Percentiles rank a stretch among this genome's conserved stretches.
Conservation (phyloP, 2,113 vertebrate genomes). For the Dromiciops gliroides region DNA sequence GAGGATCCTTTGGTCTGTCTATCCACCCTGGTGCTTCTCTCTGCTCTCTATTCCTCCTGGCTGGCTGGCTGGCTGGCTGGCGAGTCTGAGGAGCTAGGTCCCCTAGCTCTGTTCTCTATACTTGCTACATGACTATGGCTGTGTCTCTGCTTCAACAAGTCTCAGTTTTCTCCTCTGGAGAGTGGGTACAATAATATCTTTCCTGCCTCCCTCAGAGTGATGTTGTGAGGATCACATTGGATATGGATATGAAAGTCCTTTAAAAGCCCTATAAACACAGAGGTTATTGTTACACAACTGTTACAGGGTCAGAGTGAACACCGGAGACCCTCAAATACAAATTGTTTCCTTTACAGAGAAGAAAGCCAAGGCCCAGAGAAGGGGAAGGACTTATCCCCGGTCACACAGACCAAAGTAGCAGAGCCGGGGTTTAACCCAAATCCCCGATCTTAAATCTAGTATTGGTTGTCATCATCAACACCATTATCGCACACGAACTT, state of each 20-base stretch:
- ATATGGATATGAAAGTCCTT: neutral
- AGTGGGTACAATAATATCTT: neutral
- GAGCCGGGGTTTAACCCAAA: neutral
- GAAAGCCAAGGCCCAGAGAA: neutral
- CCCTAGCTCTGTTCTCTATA: neutral
- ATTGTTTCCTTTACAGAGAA: neutral
- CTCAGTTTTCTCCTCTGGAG: neutral
- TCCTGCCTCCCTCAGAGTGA: neutral
- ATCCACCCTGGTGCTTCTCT: neutral
- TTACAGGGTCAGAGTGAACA: neutral
- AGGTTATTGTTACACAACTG: neutral
- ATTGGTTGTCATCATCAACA: neutral
- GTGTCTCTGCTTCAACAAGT: neutral
- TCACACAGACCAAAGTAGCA: neutral
- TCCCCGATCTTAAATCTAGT: neutral
- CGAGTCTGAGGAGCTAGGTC: neutral
- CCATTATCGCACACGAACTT: neutral
- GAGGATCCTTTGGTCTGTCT: neutral
- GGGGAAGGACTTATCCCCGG: too few relatives aligned
- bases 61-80: neutral
- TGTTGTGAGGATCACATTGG: neutral
- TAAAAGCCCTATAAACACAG: neutral
- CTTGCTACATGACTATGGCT: neutral
- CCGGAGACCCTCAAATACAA: too few relatives aligned
- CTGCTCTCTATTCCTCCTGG: neutral